Percentiles rank a stretch among this genome's conserved stretches.
phyloP scores from a whole-genome alignment of 2,888 invertebrate species.

The Chalcosyrphus nemorum region DNA sequence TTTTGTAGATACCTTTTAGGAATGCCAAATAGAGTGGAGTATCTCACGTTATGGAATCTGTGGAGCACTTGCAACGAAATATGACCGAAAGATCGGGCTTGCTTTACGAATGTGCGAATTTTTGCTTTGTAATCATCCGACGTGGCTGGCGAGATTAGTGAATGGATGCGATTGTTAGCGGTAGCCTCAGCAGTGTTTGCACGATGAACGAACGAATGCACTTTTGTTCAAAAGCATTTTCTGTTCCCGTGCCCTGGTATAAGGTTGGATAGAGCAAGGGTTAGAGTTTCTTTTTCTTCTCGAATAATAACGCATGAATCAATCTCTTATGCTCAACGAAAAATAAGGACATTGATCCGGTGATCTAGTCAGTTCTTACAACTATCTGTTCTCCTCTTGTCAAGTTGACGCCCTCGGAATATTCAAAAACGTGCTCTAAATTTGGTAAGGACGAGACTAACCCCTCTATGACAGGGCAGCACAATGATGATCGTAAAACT shows the following conservation, averaged over 20 bases:
- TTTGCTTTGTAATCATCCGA: conserved; percentile 11
- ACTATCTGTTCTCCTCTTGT: too few species aligned
- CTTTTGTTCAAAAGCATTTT: conserved; percentile 9
- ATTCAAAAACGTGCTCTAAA: too few species aligned
- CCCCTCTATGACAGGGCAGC: too few species aligned
- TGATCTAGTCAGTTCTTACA: too few species aligned
- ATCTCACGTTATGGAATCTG: neutral
- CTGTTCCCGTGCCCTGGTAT: neutral
- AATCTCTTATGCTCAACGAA: neutral
- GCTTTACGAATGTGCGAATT: conserved; percentile 12
- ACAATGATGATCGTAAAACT: too few species aligned
- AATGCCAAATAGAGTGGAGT: conserved; percentile 2
- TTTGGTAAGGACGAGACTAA: too few species aligned
- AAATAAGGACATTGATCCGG: too few species aligned
- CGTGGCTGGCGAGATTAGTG: neutral
- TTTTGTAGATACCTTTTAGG: conserved; percentile 1
- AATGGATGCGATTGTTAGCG: conserved; percentile 38
- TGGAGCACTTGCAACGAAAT: neutral
- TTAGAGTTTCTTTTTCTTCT: neutral
- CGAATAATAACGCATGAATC: neutral
- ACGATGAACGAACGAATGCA: conserved; percentile 3
- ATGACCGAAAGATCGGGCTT: conserved; percentile 2
- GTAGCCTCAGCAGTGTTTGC: neutral
- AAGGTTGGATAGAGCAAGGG: neutral
- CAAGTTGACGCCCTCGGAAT: too few species aligned